Conservation (phyloP, 2,797 vertebrate species). For the Cyclura pinguis region DNA sequence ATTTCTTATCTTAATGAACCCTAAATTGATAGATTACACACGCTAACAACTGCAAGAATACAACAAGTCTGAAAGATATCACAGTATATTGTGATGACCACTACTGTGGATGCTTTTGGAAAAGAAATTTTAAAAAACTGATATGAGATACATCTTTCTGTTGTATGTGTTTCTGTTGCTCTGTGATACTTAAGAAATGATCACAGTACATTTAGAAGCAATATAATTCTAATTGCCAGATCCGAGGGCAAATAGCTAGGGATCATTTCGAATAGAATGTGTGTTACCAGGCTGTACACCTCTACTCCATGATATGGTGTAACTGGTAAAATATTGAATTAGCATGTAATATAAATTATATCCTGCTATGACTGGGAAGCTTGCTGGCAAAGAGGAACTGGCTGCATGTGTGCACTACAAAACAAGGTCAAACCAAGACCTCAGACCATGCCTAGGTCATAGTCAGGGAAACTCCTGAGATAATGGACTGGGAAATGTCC, state of each 20-base stretch:
- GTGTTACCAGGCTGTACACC: too few relatives aligned
- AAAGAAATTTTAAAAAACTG: not conserved
- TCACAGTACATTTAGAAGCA: not conserved
- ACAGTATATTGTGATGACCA: not conserved
- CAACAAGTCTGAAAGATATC: slow-evolving; percentile 12
- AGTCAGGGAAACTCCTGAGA: too few relatives aligned
- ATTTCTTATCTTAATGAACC: slow-evolving; percentile 72
- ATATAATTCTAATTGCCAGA: not conserved
- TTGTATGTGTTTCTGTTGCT: not conserved
- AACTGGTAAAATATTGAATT: too few relatives aligned
- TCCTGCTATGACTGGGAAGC: too few relatives aligned
- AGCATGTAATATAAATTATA: too few relatives aligned
- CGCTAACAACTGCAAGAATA: slow-evolving; percentile 55
- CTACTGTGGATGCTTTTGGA: not conserved
- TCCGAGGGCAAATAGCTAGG: not conserved
- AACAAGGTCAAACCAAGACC: too few relatives aligned
- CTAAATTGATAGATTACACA: slow-evolving; percentile 74
- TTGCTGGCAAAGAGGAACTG: too few relatives aligned
- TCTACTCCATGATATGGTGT: too few relatives aligned
- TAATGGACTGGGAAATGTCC: too few relatives aligned
- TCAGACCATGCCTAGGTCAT: too few relatives aligned
- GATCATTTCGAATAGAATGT: not conserved
- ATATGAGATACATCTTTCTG: not conserved
- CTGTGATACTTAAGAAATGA: not conserved
- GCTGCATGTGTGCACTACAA: too few relatives aligned